Evolutionary conservation across 1,140 invertebrate species (phyloP), one percentile per base, ranked within the genome.

Genomic region (Charaxes varanes): DNA sequence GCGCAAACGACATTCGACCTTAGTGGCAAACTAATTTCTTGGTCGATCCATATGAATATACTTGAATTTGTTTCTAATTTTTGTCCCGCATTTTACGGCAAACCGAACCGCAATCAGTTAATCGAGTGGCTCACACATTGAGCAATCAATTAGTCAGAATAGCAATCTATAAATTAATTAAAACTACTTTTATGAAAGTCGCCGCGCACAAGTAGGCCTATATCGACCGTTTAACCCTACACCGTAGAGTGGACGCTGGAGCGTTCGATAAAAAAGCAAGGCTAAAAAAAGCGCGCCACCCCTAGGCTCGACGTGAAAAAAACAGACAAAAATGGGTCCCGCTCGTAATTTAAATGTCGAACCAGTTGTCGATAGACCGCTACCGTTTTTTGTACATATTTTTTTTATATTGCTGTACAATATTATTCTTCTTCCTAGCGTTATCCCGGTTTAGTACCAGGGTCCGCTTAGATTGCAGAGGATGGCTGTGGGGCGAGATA

Each of bases 291-390:
- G 38, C 55, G 56, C 62, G 65, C 72, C 72, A 76, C 76, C 73
- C 73, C 71, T 73, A 70, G 70, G 72, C 71, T 62, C 63, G 68
- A 58, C 58, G 64, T 56, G 59, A 78, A 74, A 78, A 77, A 73
- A 70, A 65, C 62, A 69, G 60, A 77, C 65, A 78, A 81, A 80
- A 78, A 72, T 68, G 63, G 63, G 60, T 64, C 69, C 60, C 66
- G 65, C 64, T 68, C 77, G 73, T 81, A 81, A 81, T 78, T 78
- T 80, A 78, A 78, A 67, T 68, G 77, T 72, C 65, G 67, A 71
- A 66, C 59, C 69, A 76, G 73, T 64, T 70, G 71, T 66, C 56
- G 56, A 54, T 65, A 72, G n/a, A 66, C 73, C 65, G 37, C n/a
- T n/a, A n/a, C 47, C 27, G 70, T 62, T 47, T 51, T 28, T 38